A percentile compares a stretch with the other conserved stretches of the same genome.
Conservation (phyloP, 2,888 invertebrate genomes). For the Drosophila meridionalis region DNA sequence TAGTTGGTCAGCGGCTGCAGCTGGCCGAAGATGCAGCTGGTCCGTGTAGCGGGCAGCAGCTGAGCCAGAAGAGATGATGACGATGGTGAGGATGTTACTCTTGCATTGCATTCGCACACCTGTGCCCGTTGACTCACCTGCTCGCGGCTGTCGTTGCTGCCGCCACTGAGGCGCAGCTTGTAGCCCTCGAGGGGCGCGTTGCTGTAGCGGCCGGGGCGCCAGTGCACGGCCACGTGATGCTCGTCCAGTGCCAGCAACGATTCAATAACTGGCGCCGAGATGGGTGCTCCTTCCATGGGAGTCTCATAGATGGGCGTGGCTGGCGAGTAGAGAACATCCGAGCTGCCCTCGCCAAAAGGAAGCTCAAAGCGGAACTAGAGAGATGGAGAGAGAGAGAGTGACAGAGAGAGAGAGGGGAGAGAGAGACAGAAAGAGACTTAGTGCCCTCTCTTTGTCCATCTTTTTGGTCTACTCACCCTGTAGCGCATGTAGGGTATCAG, state of each 20-base stretch:
- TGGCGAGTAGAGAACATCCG: slow-evolving; percentile 90
- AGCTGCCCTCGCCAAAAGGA: slow-evolving; percentile 89
- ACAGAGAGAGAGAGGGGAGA: neutral
- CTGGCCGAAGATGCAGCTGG: slow-evolving; percentile 84
- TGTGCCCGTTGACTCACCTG: slow-evolving; percentile 86
- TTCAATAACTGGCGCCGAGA: slow-evolving; percentile 91
- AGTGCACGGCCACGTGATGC: slow-evolving; percentile 93
- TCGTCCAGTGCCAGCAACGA: slow-evolving; percentile 92
- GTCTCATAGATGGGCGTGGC: slow-evolving; percentile 92
- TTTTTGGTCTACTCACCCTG: slow-evolving; percentile 87
- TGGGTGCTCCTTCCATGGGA: slow-evolving; percentile 89
- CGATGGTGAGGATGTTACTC: neutral
- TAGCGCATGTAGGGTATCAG: slow-evolving; percentile 95
- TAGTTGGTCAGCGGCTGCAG: slow-evolving; percentile 90
- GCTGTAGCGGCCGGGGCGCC: slow-evolving; percentile 94
- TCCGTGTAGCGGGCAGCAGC: slow-evolving; percentile 48
- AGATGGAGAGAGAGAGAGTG: slow-evolving; percentile 36
- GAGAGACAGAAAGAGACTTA: neutral
- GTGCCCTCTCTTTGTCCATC: too few relatives aligned
- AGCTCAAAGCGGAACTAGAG: slow-evolving; percentile 95
- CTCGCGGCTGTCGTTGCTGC: slow-evolving; percentile 86
- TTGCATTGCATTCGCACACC: neutral
- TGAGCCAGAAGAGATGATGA: neutral
- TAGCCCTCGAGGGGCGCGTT: slow-evolving; percentile 96
- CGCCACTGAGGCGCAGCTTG: slow-evolving; percentile 86